These are phyloP conservation scores for Hylaeus anthracinus DNA, from an alignment of 1,140 invertebrate genomes.

Conservation along the genomic window DNA sequence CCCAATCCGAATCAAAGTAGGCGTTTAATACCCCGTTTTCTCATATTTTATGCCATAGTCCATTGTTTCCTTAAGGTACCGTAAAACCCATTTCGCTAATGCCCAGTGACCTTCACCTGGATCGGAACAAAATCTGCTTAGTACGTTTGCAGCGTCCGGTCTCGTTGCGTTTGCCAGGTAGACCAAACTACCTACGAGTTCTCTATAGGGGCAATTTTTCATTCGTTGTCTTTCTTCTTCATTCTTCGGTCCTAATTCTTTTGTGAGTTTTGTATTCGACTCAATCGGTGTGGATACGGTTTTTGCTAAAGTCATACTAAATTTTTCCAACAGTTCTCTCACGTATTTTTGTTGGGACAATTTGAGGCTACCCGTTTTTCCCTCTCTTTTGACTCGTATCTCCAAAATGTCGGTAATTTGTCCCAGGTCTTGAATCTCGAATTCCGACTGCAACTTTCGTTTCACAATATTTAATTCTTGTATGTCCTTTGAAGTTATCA, in stretches of 20 bases:
- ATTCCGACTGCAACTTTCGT: neutral
- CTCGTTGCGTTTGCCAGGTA: neutral
- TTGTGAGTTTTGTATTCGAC: neutral
- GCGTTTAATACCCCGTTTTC: neutral
- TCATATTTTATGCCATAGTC: too few relatives aligned
- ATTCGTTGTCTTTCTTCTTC: neutral
- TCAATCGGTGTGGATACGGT: constrained; percentile 17
- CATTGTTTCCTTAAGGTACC: neutral
- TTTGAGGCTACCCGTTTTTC: neutral
- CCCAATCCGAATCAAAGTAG: constrained; percentile 1
- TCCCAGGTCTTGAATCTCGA: constrained; percentile 6
- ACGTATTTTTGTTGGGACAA: constrained; percentile 13
- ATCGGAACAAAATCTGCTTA: neutral
- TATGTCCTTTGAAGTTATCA: neutral
- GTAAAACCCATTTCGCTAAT: neutral
- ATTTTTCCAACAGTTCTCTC: constrained; percentile 4
- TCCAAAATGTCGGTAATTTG: neutral
- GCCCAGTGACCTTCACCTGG: neutral
- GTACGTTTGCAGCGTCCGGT: neutral
- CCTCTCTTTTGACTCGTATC: constrained; percentile 9
- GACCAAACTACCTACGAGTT: neutral
- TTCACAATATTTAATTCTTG: neutral
- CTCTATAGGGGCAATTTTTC: neutral
- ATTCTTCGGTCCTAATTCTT: neutral
- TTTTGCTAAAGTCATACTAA: constrained; percentile 11